These are phyloP conservation scores for Andrena haemorrhoa DNA, from an alignment of 2,888 invertebrate genomes.

Conservation along the genomic window DNA sequence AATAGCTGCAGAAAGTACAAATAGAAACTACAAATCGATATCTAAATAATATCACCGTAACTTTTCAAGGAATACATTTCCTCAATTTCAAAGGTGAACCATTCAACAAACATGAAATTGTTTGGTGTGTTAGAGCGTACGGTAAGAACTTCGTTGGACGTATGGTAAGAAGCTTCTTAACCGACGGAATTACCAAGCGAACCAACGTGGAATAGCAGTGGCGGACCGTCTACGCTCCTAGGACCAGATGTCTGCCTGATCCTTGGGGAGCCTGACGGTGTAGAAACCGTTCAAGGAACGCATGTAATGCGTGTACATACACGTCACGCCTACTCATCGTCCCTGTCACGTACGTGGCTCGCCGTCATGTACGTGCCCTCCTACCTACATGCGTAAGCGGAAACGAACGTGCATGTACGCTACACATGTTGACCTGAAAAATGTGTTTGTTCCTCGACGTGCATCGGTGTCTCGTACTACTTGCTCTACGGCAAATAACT, in stretches of 20 bases:
- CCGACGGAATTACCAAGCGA: slow-evolving; percentile 12
- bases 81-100: neutral
- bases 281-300: slow-evolving; percentile 83
- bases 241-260: slow-evolving; percentile 80
- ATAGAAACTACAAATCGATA: neutral
- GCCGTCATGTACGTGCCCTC: slow-evolving; percentile 54
- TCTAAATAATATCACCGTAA: neutral
- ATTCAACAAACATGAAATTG: neutral
- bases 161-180: neutral
- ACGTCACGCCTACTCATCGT: slow-evolving; percentile 81
- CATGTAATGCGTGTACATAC: slow-evolving; percentile 83
- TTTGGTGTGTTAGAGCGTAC: too few relatives aligned
- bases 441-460: slow-evolving; percentile 22
- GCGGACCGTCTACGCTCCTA: slow-evolving; percentile 20
- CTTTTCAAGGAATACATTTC: neutral
- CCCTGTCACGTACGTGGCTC: slow-evolving; percentile 76
- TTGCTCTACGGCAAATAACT: neutral
- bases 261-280: slow-evolving; percentile 82
- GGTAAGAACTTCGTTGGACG: too few relatives aligned
- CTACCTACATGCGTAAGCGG: slow-evolving; percentile 49
- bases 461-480: slow-evolving; percentile 5
- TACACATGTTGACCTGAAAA: slow-evolving; percentile 28
- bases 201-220: slow-evolving; percentile 22
- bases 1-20: neutral
- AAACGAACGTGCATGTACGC: slow-evolving; percentile 19